Base-by-base conservation (phyloP, 64 coral and sea anemone genomes). In the Astreopora myriophthalma region DNA sequence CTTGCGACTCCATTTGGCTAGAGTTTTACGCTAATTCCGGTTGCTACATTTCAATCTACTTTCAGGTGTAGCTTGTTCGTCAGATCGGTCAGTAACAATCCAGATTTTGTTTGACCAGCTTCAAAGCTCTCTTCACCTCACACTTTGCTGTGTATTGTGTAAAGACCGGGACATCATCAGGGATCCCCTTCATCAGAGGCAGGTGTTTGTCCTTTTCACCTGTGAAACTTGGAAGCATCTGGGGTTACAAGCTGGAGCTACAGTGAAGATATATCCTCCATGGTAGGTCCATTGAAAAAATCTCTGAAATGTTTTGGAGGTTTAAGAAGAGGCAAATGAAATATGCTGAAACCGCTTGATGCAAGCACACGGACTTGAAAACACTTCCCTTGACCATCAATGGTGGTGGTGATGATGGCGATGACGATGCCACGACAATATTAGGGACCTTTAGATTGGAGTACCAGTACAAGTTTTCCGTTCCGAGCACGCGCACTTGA, bases 191-290 rank as follows among this genome's bases (percentile, higher is more conserved):
- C 48, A 44, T 6, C 30, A 81, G 55, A 63, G 55, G 26, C 9
- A 81, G 25, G 32, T 96, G 29, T 82, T 94, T 74, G 80, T 94
- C 6, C 73, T 85, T 20, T 94, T 96, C 48, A 40, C 51, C 87
- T 68, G 73, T 35, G 91, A 90, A 46, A 96, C 91, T 34, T 86
- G 86, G 44, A 93, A 94, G 10, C 91, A 96, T n/a, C 63, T 96
- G 23, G 66, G 38, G 28, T 55, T 94, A 37, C 20, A 62, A 55
- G 79, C 81, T 64, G 87, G 95, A 28, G 75, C 73, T 36, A 48
- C 51, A 17, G 65, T 96, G 27, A 90, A 55, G 26, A 94, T 96
- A 65, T 67, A 90, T 74, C 95, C 95, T 36, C 95, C 95, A n/a
- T 96, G 95, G 95, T 96, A 68, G 80, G 88, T 74, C 44, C 11